These are phyloP conservation scores for Chelmon rostratus DNA, from an alignment of 2,797 vertebrate genomes.

Conservation along the genomic window DNA sequence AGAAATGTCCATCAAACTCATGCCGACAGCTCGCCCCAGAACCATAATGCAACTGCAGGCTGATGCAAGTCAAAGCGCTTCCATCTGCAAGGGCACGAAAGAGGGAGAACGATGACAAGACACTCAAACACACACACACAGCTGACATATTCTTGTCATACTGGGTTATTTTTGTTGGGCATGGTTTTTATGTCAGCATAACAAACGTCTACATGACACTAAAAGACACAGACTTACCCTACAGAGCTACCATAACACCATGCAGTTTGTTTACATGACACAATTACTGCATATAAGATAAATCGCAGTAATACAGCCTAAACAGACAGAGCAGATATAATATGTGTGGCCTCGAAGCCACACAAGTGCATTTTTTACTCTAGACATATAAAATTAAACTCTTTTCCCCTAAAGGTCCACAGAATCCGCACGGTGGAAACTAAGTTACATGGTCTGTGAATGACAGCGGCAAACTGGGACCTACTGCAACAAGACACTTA, in stretches of 20 bases:
- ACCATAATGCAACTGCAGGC: slow-evolving; percentile 75
- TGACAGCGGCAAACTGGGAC: background rate
- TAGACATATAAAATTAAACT: background rate
- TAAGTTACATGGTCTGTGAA: background rate
- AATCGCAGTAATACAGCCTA: background rate
- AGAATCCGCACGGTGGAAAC: background rate
- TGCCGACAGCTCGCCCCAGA: slow-evolving; percentile 78
- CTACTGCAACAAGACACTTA: slow-evolving; percentile 49
- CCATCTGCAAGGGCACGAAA: slow-evolving; percentile 75
- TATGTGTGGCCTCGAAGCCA: background rate
- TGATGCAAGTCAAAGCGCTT: slow-evolving; percentile 53
- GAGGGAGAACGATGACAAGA: slow-evolving; percentile 25
- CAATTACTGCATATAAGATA: background rate
- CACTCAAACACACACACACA: slow-evolving; percentile 11
- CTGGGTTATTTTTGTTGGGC: background rate
- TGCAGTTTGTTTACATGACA: slow-evolving; percentile 8
- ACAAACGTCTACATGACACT: background rate
- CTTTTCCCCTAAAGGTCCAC: background rate
- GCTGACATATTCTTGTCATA: slow-evolving; percentile 18
- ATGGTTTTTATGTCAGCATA: background rate
- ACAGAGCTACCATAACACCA: background rate
- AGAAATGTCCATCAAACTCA: slow-evolving; percentile 95
- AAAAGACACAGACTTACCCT: background rate
- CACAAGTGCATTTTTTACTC: background rate
- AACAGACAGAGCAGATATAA: background rate